These are phyloP conservation scores for Acrocephalus kingi DNA, from an alignment of 2,113 vertebrate species.

Conservation along the genomic window DNA sequence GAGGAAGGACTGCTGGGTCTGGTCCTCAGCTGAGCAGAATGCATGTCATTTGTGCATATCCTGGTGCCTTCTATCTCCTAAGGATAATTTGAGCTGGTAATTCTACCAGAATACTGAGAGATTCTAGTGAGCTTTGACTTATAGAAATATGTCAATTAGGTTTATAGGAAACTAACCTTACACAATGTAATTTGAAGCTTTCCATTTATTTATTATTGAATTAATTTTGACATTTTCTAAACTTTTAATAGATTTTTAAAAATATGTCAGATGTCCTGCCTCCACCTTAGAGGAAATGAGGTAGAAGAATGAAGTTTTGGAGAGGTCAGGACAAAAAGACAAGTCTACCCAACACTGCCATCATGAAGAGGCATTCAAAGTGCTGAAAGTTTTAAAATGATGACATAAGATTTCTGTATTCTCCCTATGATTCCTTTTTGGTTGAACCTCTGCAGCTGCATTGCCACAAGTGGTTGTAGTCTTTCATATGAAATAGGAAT, in stretches of 20 bases:
- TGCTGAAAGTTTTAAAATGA: neutral
- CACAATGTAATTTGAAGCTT: neutral
- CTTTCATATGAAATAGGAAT: neutral
- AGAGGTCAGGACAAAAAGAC: neutral
- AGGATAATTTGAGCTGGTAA: neutral
- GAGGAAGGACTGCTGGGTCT: neutral
- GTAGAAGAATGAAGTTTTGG: neutral
- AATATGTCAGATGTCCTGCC: neutral
- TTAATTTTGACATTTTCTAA: neutral
- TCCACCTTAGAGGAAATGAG: neutral
- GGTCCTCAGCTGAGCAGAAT: neutral
- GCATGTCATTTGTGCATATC: accelerated
- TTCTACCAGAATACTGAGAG: neutral
- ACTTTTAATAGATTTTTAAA: neutral
- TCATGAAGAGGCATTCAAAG: neutral
- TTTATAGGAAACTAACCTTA: neutral
- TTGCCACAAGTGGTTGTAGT: neutral
- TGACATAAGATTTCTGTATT: neutral
- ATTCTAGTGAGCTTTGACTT: neutral
- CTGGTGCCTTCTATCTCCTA: neutral
- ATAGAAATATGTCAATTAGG: neutral
- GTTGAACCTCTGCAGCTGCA: neutral
- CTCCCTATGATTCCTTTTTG: neutral
- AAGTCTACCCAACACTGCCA: neutral
- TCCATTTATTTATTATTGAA: neutral